Percentiles rank a stretch among this genome's conserved stretches.
Evolutionary conservation across 2,888 invertebrate species (phyloP).

Genomic region (Eilema caniola): DNA sequence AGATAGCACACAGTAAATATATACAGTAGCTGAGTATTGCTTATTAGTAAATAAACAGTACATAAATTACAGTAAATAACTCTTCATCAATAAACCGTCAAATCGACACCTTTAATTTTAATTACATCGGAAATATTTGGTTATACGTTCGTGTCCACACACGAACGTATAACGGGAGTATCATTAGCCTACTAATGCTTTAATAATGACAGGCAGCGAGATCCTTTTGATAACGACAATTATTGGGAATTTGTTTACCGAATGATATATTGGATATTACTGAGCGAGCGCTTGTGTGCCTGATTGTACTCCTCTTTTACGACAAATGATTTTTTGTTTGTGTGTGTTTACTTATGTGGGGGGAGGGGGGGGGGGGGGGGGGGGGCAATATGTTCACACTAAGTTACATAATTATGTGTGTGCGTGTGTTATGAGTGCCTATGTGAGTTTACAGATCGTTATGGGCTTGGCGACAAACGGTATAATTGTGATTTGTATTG

Average conservation of each 20-base stretch:
- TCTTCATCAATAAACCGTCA: conserved; percentile 15
- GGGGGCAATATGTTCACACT: neutral
- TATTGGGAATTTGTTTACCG: conserved; percentile 47
- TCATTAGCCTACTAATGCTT: conserved; percentile 46
- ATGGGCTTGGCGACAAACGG: conserved; percentile 26
- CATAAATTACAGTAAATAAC: conserved; percentile 12
- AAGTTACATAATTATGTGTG: conserved; percentile 7
- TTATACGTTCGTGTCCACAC: conserved; percentile 27
- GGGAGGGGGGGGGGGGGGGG: neutral
- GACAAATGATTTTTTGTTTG: neutral
- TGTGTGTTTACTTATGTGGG: conserved; percentile 1
- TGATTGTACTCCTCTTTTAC: conserved; percentile 17
- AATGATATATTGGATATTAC: conserved; percentile 37
- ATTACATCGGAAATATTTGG: conserved; percentile 38
- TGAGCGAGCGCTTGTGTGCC: conserved; percentile 18
- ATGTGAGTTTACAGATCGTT: conserved; percentile 25
- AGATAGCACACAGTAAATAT: no score
- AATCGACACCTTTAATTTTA: conserved; percentile 34
- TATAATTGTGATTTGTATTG: conserved; percentile 38
- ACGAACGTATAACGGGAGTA: conserved; percentile 29
- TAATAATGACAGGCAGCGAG: conserved; percentile 46
- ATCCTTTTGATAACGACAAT: conserved; percentile 46
- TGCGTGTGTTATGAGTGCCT: neutral
- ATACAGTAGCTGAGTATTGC: no score
- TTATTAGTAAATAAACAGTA: no score